Evolutionary conservation across 1,140 invertebrate genomes (phyloP), one percentile per base, ranked within the genome.

Genomic region (Carcinoscorpius rotundicauda): DNA sequence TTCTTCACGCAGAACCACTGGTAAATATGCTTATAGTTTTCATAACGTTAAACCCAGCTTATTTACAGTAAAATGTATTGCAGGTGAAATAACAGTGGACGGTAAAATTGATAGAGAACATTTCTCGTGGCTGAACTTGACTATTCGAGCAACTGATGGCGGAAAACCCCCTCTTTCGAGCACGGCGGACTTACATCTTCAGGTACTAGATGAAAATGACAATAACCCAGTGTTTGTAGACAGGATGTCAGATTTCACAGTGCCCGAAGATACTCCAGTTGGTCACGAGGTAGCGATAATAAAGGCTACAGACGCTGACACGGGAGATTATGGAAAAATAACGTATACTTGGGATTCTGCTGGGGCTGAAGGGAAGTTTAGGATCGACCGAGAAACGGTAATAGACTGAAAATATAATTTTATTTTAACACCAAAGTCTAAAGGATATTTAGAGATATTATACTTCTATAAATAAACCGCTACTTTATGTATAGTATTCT

Each of bases 161-260:
- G 92, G 91, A 4, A 71, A 85, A 29, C 91, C 89, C 6, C 78
- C 85, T 4, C 77, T 89, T 73, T 86, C 84, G 49, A 80, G 82
- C 0, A 74, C 83, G 29, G 82, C 83, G 0, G 83, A 88, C 73
- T 78, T 91, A 3, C 84, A 82, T 69, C 83, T 55, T 3, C 48
- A 68, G 80, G 85, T 94, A 1, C 72, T 94, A 6, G 92, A 95
- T 74, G 91, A 94, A 76, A 96, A 96, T 74, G 92, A 95, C 75
- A 96, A 95, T 72, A 93, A 92, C 78, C 91, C 91, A 0, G 85
- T 87, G 70, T 95, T 94, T 72, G 78, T 86, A n/a, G 62, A 52
- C 51, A 60, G 67, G 2, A 51, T 84, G 4, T 83, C 78, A 58
- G 87, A 87, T 68, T 82, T 91, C 50, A 84, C 83, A 4, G 83